Evolutionary conservation across 2,113 vertebrate species (phyloP), one percentile per base, ranked within the genome.

Genomic region (Apeltes quadracus): DNA sequence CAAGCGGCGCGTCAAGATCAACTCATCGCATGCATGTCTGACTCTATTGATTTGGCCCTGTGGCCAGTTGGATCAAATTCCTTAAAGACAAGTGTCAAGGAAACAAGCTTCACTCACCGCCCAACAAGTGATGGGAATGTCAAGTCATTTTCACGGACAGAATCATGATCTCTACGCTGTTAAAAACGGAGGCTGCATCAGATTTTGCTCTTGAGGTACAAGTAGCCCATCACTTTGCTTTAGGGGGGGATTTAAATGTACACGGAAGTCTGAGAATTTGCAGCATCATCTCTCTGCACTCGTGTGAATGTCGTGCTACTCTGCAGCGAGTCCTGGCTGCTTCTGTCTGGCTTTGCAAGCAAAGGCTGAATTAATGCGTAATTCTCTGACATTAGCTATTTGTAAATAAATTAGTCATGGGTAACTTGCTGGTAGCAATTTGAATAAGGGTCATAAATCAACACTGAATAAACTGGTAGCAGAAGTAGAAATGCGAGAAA

Each of bases 41-140:
- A n/a, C 53, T 76, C 2, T 22, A 16, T 56, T 15, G 57, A 59
- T 55, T 39, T 46, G 23, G 41, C 46, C 56, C 50, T 14, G 58
- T 57, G 46, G 77, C 57, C 27, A 38, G 25, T 75, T 65, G 65
- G 56, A 54, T 43, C 75, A 50, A 39, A 72, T 59, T 25, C 55
- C 38, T 63, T n/a, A 69, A 76, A 69, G 41, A 58, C 38, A 18
- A 6, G 61, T 20, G 46, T 75, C 18, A 51, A 57, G 16, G 23
- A 51, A 44, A 22, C 36, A 10, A 2, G 7, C 18, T 2, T 29
- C 14, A n/a, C 15, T 59, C 22, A 4, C 16, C 39, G 34, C 11
- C 27, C 20, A 61, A 22, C 22, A 29, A 34, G 25, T 43, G 70
- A 44, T 25, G 20, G 32, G 57, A 72, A 62, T 59, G 43, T 8